A percentile compares a stretch with the other conserved stretches of the same genome.
phyloP scores from a whole-genome alignment of 1,140 invertebrate genomes.

The Dendroctonus valens region DNA sequence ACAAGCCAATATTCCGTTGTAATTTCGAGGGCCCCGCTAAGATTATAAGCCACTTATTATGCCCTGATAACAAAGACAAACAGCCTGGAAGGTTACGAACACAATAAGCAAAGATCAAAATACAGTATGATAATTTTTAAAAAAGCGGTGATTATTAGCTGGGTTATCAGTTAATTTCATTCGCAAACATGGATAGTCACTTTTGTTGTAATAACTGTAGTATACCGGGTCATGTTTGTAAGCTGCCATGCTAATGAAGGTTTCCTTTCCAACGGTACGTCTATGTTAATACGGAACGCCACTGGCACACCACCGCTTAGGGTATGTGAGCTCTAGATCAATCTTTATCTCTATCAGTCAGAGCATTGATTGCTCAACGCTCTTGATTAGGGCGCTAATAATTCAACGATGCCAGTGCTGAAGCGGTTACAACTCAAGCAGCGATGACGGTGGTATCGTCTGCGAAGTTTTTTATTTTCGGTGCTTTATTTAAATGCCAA shows the following conservation, averaged over 20 bases:
- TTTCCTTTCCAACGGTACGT: too few relatives aligned
- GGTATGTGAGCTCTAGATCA: too few relatives aligned
- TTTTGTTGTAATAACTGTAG: slow-evolving; percentile 31
- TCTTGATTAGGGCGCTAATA: too few relatives aligned
- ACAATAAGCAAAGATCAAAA: slow-evolving; percentile 30
- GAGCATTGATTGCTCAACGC: too few relatives aligned
- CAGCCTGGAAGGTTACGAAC: slow-evolving; percentile 28
- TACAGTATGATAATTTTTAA: slow-evolving; percentile 31
- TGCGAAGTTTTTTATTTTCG: too few relatives aligned
- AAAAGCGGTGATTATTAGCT: slow-evolving; percentile 24
- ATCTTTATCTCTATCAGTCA: too few relatives aligned
- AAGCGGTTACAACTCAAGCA: too few relatives aligned
- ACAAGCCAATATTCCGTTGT: slow-evolving; percentile 20
- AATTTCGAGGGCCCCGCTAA: slow-evolving; percentile 20
- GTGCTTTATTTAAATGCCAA: too few relatives aligned
- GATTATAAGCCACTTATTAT: slow-evolving; percentile 26
- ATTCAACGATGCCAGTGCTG: too few relatives aligned
- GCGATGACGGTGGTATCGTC: too few relatives aligned
- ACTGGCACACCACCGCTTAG: too few relatives aligned
- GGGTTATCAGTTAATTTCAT: slow-evolving; percentile 30
- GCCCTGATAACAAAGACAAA: slow-evolving; percentile 29
- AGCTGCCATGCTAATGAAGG: background rate
- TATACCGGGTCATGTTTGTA: background rate
- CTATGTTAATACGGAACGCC: too few relatives aligned
- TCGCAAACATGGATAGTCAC: slow-evolving; percentile 26